A percentile compares a stretch with the other conserved stretches of the same genome.
Conservation (phyloP, 2,797 vertebrate genomes). For the Lemur catta region DNA sequence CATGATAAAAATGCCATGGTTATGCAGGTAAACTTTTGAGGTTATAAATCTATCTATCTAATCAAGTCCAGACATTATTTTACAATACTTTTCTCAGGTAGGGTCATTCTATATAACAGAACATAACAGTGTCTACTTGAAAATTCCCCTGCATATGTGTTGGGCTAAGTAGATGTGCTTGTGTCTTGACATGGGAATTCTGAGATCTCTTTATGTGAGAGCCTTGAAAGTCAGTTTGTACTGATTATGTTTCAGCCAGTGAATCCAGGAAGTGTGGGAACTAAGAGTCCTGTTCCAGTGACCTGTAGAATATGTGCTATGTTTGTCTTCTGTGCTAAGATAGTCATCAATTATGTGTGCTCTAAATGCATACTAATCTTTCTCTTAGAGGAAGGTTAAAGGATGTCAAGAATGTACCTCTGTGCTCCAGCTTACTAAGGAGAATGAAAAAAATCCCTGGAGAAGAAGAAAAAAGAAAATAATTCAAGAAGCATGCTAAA, state of each 20-base stretch:
- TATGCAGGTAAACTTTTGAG: not conserved
- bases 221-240: not conserved
- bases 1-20: not conserved
- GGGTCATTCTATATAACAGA: not conserved
- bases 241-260: not conserved
- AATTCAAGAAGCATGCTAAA: slow-evolving; percentile 42
- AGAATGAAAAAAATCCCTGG: slow-evolving; percentile 17
- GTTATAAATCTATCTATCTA: not conserved
- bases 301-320: not conserved
- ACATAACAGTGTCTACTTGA: not conserved
- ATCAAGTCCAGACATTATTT: not conserved
- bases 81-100: not conserved
- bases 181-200: not conserved
- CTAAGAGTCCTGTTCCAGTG: not conserved
- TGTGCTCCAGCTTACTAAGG: slow-evolving; percentile 20
- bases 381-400: slow-evolving; percentile 27
- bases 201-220: not conserved
- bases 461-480: slow-evolving; percentile 27
- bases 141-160: not conserved
- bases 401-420: slow-evolving; percentile 1
- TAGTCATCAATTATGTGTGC: slow-evolving; percentile 2
- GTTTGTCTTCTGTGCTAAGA: slow-evolving; percentile 9
- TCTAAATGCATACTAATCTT: not conserved
- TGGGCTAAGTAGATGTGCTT: not conserved
- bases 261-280: not conserved